These are phyloP conservation scores for Colletes collaris DNA, from an alignment of 2,888 invertebrate genomes.

Conservation along the genomic window DNA sequence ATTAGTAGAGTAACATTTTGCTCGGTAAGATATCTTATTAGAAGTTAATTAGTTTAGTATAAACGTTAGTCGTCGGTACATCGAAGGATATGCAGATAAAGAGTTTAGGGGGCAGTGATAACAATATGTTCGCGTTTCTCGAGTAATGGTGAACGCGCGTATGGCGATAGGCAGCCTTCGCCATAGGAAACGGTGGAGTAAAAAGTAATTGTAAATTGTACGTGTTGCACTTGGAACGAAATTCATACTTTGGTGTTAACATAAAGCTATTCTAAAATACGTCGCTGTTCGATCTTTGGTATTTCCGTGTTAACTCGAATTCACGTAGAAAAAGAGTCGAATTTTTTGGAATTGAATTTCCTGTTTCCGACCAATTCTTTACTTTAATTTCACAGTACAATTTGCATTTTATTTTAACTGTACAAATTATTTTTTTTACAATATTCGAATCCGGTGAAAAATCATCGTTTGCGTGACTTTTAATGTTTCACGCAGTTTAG, in stretches of 20 bases:
- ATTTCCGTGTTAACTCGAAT: conserved; percentile 33
- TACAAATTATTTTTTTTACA: too few relatives aligned
- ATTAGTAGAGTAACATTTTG: conserved; percentile 66
- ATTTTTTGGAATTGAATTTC: too few relatives aligned
- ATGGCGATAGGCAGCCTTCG: conserved; percentile 7
- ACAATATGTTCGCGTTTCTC: conserved; percentile 71
- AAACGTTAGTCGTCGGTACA: conserved; percentile 81
- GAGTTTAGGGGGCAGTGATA: conserved; percentile 74
- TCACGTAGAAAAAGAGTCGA: too few relatives aligned
- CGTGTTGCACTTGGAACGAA: not conserved
- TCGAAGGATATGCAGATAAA: conserved; percentile 81
- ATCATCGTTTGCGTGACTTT: too few relatives aligned
- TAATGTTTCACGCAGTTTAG: too few relatives aligned
- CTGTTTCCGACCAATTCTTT: too few relatives aligned
- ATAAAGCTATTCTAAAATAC: too few relatives aligned
- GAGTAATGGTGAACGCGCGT: conserved; percentile 2
- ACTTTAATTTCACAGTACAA: too few relatives aligned
- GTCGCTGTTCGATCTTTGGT: conserved; percentile 10
- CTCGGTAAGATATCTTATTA: conserved; percentile 77
- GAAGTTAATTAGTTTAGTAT: conserved; percentile 79
- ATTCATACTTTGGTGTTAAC: conserved; percentile 10
- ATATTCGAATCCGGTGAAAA: too few relatives aligned
- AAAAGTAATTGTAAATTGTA: not conserved
- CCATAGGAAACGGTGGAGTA: not conserved
- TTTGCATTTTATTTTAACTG: too few relatives aligned